Evolutionary conservation across 1,140 invertebrate species (phyloP), one percentile per base, ranked within the genome.

Genomic region (Mactra quadrangularis): DNA sequence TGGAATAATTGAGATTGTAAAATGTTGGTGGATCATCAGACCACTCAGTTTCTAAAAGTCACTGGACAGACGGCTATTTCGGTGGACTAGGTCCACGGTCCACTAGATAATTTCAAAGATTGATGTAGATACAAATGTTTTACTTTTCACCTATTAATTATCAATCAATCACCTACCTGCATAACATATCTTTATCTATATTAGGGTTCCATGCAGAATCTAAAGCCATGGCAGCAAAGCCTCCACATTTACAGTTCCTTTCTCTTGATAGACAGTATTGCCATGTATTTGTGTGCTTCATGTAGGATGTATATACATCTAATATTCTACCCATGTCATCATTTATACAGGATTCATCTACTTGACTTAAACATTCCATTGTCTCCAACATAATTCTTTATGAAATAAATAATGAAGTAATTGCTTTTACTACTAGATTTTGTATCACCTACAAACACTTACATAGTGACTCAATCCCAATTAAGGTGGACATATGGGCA

Each of bases 121-220:
- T n/a, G n/a, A n/a, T n/a, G n/a, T n/a, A n/a, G n/a, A n/a, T n/a
- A n/a, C n/a, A n/a, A n/a, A n/a, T n/a, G n/a, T n/a, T n/a, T n/a
- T n/a, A n/a, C n/a, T n/a, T n/a, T n/a, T n/a, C n/a, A n/a, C n/a
- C n/a, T n/a, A n/a, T n/a, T n/a, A n/a, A n/a, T n/a, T n/a, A n/a
- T n/a, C n/a, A n/a, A n/a, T n/a, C n/a, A n/a, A n/a, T 41, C 38
- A 29, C 29, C 55, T 22, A 76, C 74, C 31, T 76, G 74, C 74
- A 76, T 25, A 62, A 3, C 15, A 25, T 62, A 3, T 76, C 59
- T 0, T 11, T 25, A 31, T 15, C 13, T 19, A 6, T 27, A 35
- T 76, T 62, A 17, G 57, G 74, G 47, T 64, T 76, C 3, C 59
- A 33, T 15, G 47, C 22, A 15, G 38, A 19, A n/a, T 50, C 22